Evolutionary conservation across 2,113 vertebrate species (phyloP).

Genomic region (Cephalopterus ornatus): DNA sequence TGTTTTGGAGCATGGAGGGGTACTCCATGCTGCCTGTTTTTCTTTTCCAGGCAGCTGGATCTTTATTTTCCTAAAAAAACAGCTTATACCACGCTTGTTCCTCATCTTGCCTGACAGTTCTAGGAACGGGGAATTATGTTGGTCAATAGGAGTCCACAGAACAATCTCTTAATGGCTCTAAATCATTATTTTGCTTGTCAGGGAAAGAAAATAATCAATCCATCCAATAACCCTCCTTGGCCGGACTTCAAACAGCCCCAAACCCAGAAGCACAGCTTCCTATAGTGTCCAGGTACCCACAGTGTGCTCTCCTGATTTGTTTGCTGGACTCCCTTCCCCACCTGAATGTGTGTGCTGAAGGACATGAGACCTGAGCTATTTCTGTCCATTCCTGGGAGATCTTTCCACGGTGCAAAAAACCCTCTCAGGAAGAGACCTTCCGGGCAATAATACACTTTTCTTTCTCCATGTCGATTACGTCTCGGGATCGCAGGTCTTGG

Average conservation of each 20-base stretch:
- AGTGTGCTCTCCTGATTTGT: background rate
- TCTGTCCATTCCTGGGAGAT: background rate
- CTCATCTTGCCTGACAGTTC: constrained; percentile 4
- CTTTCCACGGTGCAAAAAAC: background rate
- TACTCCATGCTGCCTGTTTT: background rate
- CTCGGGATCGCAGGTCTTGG: background rate
- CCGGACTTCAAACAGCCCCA: background rate
- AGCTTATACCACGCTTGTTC: background rate
- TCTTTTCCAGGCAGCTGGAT: background rate
- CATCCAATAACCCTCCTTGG: background rate
- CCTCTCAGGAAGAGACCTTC: background rate
- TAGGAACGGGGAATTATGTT: background rate
- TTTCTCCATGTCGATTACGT: accelerated
- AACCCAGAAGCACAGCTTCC: background rate
- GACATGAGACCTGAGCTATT: background rate
- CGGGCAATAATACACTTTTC: background rate
- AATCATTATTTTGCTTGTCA: background rate
- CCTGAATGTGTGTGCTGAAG: background rate
- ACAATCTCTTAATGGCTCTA: background rate
- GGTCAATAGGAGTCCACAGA: background rate
- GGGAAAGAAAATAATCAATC: background rate
- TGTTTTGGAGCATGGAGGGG: background rate
- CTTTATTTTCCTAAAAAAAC: background rate
- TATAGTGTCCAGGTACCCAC: background rate
- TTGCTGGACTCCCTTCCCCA: background rate